Base-by-base conservation (phyloP, 2,888 invertebrate species). In the Pterobdella sp. region DNA sequence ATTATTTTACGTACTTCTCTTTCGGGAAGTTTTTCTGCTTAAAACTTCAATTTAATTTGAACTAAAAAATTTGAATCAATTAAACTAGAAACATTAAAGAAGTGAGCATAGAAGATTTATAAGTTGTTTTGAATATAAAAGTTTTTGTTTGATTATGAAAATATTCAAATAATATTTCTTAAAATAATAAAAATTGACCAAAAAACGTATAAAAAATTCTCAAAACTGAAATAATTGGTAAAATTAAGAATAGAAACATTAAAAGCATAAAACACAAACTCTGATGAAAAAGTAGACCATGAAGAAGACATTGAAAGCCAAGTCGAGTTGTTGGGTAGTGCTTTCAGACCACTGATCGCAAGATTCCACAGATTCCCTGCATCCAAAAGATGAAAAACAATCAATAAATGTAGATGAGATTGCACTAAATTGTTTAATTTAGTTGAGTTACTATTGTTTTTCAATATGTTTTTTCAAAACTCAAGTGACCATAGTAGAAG, bases 241-340 rank as follows among this genome's bases (percentile, higher is more conserved):
- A 60, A 26, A 3, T n/a, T 26, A n/a, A n/a, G 26, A n/a, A n/a
- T 56, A 60, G 26, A 60, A 60, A 31, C 31, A 10, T 18, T 10
- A 60, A 60, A 31, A 14, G 31, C 10, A 4, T 32, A 2, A 66
- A 31, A 4, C 0, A 68, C 94, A 93, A 89, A 98, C 97, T 91
- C 98, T 91, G 91, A 99, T 97, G 91, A 98, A 98, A 93, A 98
- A 98, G 91, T 99, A 99, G 89, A 99, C 95, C 93, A 99, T 95
- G 92, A 99, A 98, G 92, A 99, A 98, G 90, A 99, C 96, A 90
- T 98, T 98, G 91, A 99, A 98, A 89, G 97, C 97, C 89, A 99
- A 92, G 90, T 98, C 98, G 88, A 98, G 95, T 89, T 99, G 98
- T 89, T 99, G 98, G 87, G 97, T 97, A 87, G 94, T 92, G 89